Base-by-base conservation (phyloP, 2,797 vertebrate species). In the Sebastes steindachneri region DNA sequence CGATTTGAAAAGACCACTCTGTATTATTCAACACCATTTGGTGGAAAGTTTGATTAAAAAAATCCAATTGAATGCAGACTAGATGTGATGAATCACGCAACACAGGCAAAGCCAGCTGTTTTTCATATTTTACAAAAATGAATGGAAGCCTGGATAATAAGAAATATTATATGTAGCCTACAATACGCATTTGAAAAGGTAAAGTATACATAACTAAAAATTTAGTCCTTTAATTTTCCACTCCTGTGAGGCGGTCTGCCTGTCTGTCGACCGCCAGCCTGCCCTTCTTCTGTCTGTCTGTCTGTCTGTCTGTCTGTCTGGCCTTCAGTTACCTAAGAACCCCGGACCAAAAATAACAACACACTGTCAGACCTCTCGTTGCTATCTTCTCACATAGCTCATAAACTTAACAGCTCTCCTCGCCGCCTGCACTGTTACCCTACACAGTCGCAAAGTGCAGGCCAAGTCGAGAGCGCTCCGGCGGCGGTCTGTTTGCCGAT, bases 341-440 rank as follows among this genome's bases (percentile, higher is more conserved):
- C 82, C 73, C 0, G 25, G 58, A 91, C 93, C 90, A 92, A 93
- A 95, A 94, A 94, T 94, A 93, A 92, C 92, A 90, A 83, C 91
- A 81, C 74, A 54, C 79, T 75, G 84, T 89, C 77, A 74, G 83
- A 84, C 82, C 89, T 86, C 89, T 87, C 31, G 28, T 63, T 85
- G 84, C 91, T 83, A 59, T 84, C 91, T 83, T 92, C 94, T 93
- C 92, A 92, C 79, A 84, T 93, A 77, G 85, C 92, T 83, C 65
- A 87, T 93, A 92, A 94, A 93, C 84, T 91, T 91, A 86, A 91
- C 92, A 85, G 87, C 91, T 91, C 87, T 45, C 60, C 75, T 23
- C 37, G 37, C 82, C 37, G 79, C 85, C 86, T 64, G 73, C 31
- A 14, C 73, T 54, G 10, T 68, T 74, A 80, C 86, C 69, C 67